Evolutionary conservation across 2,797 vertebrate genomes (phyloP), one percentile per base, ranked within the genome.

Genomic region (Oreochromis mossambicus): DNA sequence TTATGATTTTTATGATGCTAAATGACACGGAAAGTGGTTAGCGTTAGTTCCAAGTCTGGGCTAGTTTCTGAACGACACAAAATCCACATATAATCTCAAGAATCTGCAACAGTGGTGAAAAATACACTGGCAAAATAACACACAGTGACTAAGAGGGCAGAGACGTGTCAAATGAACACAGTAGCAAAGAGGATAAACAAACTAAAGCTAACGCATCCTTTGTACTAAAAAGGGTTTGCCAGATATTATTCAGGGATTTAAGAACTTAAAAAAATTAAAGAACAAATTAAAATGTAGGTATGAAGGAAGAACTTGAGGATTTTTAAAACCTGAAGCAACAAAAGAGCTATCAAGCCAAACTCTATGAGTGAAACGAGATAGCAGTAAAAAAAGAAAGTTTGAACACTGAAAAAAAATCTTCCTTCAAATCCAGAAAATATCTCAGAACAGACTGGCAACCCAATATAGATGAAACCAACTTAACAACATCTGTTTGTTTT

Each of bases 401-500:
- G 36, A 68, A 68, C 63, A 15, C n/a, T 24, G 36, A 68, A 2
- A 68, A 66, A 41, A 43, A 10, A 38, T 12, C 38, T 41, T 43
- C 63, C 63, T 41, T 68, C 13, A 68, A 26, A 43, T 15, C n/a
- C 3, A 43, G 63, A 68, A 43, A 15, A 68, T 41, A 68, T 68
- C 36, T 41, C 63, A 43, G 63, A 41, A 43, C 36, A 68, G n/a
- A 43, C 63, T 43, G 38, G 7, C n/a, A 43, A 21, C 38, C 36
- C 13, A 68, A 24, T 24, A 68, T 21, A 41, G n/a, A 6, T 10
- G 21, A 43, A 68, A 68, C 63, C 13, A 43, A 24, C 63, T 43
- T 68, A 66, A 66, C 34, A 43, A 24, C 38, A 10, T 68, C 63
- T 26, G 36, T 68, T 68, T 68, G 36, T 68, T 68, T 68, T 24